Base-by-base conservation (phyloP, 2,113 vertebrate genomes). In the Barbus barbus region DNA sequence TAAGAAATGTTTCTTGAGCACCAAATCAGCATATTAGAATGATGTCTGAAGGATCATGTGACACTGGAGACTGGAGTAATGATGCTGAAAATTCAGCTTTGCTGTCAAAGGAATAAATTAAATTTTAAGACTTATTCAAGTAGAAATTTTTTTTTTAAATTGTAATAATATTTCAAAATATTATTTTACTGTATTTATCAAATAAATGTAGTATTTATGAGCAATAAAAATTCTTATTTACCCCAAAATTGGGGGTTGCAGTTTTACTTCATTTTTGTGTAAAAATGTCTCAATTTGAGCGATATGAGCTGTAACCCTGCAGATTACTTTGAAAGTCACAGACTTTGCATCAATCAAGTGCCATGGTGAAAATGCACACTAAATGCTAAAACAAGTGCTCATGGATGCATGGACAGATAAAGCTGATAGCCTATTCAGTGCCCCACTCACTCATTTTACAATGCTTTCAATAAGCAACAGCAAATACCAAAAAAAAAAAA, bases 261-360 rank as follows among this genome's bases (percentile, higher is more conserved):
- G 41, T 44, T 51, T 53, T 53, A 24, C 8, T 0, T n/a, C n/a
- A n/a, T 26, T 60, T 26, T 28, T 61, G 24, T 61, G n/a, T 61
- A 61, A 26, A 4, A 61, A 46, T 61, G 11, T 26, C n/a, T 61
- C 12, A 26, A 61, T 28, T 26, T 61, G 88, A 89, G 89, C 33
- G 36, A 77, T 83, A 69, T 89, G 53, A 53, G 61, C 5, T 79
- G 84, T 86, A 93, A 91, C 91, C 89, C 88, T 85, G 2, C 3
- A 90, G 90, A 93, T 92, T 91, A 92, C 87, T 87, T 86, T 63
- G 72, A 77, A 84, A 86, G 81, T 60, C 65, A 84, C 20, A 31
- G 58, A 36, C 18, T 26, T 24, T 80, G 33, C 38, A 58, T 48
- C 78, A 48, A 67, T 22, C 60, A 80, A 67, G 26, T 48, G 60